Evolutionary conservation across 2,797 vertebrate genomes (phyloP).

Genomic region (Fratercula arctica): DNA sequence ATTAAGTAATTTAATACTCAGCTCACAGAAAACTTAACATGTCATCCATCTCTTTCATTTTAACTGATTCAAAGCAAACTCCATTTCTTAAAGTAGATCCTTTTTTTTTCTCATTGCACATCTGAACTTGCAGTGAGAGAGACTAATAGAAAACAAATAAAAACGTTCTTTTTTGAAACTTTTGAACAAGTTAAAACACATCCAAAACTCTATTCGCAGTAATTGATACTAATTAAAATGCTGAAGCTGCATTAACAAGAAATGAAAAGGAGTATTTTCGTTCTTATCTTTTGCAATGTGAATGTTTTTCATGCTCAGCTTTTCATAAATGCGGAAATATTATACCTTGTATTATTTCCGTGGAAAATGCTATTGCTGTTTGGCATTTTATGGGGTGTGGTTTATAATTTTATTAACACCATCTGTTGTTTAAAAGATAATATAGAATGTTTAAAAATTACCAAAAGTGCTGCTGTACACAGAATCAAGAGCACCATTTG

Average conservation of each 20-base stretch:
- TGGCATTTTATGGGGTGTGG: conserved; percentile 69
- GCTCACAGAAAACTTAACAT: conserved; percentile 51
- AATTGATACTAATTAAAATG: conserved; percentile 68
- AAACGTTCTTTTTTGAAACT: conserved; percentile 50
- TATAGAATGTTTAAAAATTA: conserved; percentile 66
- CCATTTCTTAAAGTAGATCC: conserved; percentile 64
- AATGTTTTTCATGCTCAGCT: conserved; percentile 50
- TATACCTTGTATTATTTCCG: conserved; percentile 60
- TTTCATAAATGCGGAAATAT: conserved; percentile 46
- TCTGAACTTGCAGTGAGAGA: conserved; percentile 43
- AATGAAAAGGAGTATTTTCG: conserved; percentile 53
- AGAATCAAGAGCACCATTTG: conserved; percentile 60
- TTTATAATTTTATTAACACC: conserved; percentile 71
- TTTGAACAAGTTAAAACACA: conserved; percentile 65
- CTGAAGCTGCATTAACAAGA: conserved; percentile 57
- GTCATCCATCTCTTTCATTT: conserved; percentile 71
- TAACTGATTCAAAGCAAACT: conserved; percentile 72
- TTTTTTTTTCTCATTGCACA: conserved; percentile 25
- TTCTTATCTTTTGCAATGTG: conserved; percentile 60
- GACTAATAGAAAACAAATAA: conserved; percentile 59
- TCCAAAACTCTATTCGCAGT: conserved; percentile 32
- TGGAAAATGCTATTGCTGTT: conserved; percentile 59
- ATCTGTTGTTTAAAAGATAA: conserved; percentile 72
- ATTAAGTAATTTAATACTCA: conserved; percentile 74
- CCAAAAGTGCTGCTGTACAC: conserved; percentile 58